These are phyloP conservation scores for Heliconius erato DNA, from an alignment of 2,888 invertebrate species.

Conservation along the genomic window DNA sequence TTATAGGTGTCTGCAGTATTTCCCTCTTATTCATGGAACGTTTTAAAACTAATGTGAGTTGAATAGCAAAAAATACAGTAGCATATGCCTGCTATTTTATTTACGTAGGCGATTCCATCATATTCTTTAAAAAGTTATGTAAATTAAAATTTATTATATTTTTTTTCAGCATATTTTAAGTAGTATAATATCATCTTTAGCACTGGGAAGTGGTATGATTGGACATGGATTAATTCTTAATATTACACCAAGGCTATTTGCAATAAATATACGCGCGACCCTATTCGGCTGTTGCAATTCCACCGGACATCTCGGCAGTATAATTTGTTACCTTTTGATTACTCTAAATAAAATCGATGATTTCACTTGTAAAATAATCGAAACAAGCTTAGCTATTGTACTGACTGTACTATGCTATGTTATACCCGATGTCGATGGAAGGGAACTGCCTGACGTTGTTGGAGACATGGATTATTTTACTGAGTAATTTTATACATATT, in stretches of 20 bases:
- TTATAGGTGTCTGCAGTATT: conserved; percentile 65
- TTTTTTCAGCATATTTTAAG: conserved; percentile 63
- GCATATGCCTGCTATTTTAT: conserved; percentile 29
- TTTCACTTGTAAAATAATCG: conserved; percentile 58
- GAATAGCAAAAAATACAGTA: not conserved
- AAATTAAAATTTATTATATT: not conserved
- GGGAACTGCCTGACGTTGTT: conserved; percentile 76
- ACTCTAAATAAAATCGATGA: conserved; percentile 61
- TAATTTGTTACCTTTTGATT: conserved; percentile 68
- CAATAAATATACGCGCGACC: conserved; percentile 72
- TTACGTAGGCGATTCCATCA: conserved; percentile 18
- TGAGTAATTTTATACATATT: conserved; percentile 64
- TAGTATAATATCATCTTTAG: conserved; percentile 62
- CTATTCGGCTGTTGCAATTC: conserved; percentile 73
- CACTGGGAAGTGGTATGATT: conserved; percentile 67
- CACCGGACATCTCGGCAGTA: conserved; percentile 71
- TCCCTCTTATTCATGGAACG: conserved; percentile 55
- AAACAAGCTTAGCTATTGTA: conserved; percentile 58
- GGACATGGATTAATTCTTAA: conserved; percentile 68
- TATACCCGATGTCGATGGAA: conserved; percentile 72
- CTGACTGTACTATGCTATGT: conserved; percentile 63
- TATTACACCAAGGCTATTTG: conserved; percentile 74
- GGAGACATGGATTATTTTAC: conserved; percentile 80
- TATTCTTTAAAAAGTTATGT: not conserved
- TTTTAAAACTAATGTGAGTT: conserved; percentile 53